These are phyloP conservation scores for Gari tellinella DNA, from an alignment of 2,888 invertebrate species.

Conservation along the genomic window DNA sequence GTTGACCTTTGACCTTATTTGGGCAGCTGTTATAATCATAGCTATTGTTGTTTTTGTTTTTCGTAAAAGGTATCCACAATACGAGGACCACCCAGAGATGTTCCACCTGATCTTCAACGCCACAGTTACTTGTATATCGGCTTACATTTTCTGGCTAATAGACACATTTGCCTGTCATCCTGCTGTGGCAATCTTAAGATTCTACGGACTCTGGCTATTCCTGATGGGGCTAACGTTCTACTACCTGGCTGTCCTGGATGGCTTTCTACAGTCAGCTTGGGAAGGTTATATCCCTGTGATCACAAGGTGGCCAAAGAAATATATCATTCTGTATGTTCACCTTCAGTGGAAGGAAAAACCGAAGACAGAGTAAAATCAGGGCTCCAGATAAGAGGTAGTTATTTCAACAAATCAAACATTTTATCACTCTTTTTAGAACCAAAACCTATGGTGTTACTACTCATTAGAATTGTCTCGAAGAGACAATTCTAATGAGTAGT, in stretches of 20 bases:
- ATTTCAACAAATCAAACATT: no score
- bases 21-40: conserved; percentile 9
- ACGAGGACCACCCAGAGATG: background rate
- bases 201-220: conserved; percentile 17
- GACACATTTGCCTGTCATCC: conserved; percentile 6
- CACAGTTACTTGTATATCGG: conserved; percentile 1
- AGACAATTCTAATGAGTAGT: no score
- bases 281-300: conserved; percentile 8
- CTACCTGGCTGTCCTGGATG: conserved; percentile 5
- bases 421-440: no score
- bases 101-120: conserved; percentile 13
- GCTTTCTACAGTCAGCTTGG: conserved; percentile 13
- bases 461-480: no score
- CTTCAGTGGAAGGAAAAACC: conserved; percentile 10
- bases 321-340: conserved; percentile 7
- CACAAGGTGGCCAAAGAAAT: conserved; percentile 15
- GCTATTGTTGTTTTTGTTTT: background rate
- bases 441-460: no score
- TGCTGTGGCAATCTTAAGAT: background rate
- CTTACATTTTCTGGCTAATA: conserved; percentile 13
- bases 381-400: no score
- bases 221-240: conserved; percentile 20
- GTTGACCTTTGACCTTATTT: conserved; percentile 20
- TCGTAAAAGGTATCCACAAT: conserved; percentile 11
- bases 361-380: no score